Base-by-base conservation (phyloP, 2,888 invertebrate genomes). In the Villa cingulata region DNA sequence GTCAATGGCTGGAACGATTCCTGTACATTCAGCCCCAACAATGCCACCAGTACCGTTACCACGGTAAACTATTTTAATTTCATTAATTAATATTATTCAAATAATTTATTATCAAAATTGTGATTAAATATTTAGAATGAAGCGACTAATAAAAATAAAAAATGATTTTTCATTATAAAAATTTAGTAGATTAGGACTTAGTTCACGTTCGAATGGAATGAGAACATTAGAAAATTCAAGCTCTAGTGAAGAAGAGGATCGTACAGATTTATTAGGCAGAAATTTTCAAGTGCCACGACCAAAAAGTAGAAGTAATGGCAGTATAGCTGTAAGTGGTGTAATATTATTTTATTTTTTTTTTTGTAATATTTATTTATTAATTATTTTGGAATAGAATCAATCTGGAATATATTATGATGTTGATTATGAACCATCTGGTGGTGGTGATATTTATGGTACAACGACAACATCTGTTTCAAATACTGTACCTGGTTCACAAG, bases 351-450 rank as follows among this genome's bases (percentile, higher is more conserved):
- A 27, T 16, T 12, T 32, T 34, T 45, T 7, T n/a, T n/a, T n/a
- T n/a, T n/a, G n/a, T n/a, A n/a, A n/a, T n/a, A n/a, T n/a, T n/a
- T n/a, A n/a, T n/a, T n/a, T n/a, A n/a, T n/a, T n/a, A n/a, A n/a
- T n/a, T n/a, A n/a, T n/a, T n/a, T n/a, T n/a, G n/a, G n/a, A 19
- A 20, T 72, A 89, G 89, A 87, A 88, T 67, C 88, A 88, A 73
- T 86, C 83, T 56, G 87, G 87, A 44, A 88, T 89, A 57, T 89
- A 90, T 67, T 89, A 89, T 61, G 89, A 90, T 61, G 87, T 90
- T 27, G 89, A 89, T 54, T 88, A 87, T 58, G 88, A 87, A 61
- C 79, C 74, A 54, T 72, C 74, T 27, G 74, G 74, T 51, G 67
- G 72, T 51, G 72, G 72, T 52, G 73, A 74, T 56, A 60, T 74